phyloP scores from a whole-genome alignment of 2,888 invertebrate genomes.

The Acanthococcus lagerstroemiae region DNA sequence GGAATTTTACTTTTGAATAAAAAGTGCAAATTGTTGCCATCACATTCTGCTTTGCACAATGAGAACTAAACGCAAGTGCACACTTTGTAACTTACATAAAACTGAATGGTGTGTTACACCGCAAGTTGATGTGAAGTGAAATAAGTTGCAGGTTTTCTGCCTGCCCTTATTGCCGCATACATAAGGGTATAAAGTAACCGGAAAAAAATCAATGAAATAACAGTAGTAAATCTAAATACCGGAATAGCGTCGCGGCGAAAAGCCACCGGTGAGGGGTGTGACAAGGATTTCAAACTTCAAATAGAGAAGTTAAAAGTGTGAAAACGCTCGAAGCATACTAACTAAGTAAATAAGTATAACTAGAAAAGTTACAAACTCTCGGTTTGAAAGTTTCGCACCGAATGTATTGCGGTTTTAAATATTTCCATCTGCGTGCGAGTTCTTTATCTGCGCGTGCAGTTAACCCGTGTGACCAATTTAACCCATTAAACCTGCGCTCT shows the following conservation, averaged over 20 bases:
- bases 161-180: too few relatives aligned
- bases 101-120: too few relatives aligned
- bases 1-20: too few relatives aligned
- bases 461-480: conserved; percentile 10
- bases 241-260: conserved; percentile 7
- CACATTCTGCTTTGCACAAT: too few relatives aligned
- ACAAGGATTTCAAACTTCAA: conserved; percentile 14
- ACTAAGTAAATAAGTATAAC: conserved; percentile 22
- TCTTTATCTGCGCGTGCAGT: conserved; percentile 6
- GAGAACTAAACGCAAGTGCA: too few relatives aligned
- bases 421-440: conserved; percentile 10
- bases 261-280: background rate
- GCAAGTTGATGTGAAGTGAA: too few relatives aligned
- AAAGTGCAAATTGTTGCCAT: too few relatives aligned
- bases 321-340: conserved; percentile 23
- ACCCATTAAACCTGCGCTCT: conserved; percentile 18
- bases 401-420: conserved; percentile 21
- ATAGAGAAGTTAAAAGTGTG: conserved; percentile 24
- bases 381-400: conserved; percentile 9
- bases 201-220: conserved; percentile 22
- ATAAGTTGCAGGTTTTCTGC: too few relatives aligned
- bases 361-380: conserved; percentile 21
- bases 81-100: too few relatives aligned
- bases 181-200: too few relatives aligned
- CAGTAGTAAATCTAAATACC: conserved; percentile 14